These are phyloP conservation scores for Desmodus rotundus DNA, from an alignment of 2,113 vertebrate genomes.

Conservation along the genomic window DNA sequence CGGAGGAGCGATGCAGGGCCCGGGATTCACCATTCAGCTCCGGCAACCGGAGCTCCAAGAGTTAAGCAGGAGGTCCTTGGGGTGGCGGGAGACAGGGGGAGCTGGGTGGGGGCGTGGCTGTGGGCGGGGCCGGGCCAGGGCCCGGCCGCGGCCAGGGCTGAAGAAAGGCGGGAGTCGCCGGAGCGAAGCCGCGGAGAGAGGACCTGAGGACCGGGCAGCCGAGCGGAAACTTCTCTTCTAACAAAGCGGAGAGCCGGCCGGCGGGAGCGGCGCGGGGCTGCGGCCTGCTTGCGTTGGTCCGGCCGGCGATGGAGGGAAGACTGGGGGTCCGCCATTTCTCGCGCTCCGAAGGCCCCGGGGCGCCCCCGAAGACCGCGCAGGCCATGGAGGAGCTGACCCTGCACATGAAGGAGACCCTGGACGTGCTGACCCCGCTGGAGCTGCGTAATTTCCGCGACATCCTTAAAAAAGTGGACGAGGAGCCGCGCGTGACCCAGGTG, in stretches of 20 bases:
- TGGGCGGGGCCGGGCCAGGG: not conserved
- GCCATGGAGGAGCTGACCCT: not conserved
- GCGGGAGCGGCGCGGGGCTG: not conserved
- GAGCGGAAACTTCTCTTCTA: not conserved
- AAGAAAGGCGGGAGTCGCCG: too few relatives aligned
- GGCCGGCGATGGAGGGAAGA: not conserved
- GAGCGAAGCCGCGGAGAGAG: too few relatives aligned
- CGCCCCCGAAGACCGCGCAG: not conserved
- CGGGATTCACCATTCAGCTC: too few relatives aligned
- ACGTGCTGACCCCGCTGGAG: not conserved
- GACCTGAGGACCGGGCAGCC: not conserved
- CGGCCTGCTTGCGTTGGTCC: not conserved
- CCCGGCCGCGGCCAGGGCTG: not conserved
- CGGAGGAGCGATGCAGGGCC: not conserved
- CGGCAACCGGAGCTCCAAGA: not conserved
- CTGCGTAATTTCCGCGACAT: not conserved
- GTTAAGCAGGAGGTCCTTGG: not conserved
- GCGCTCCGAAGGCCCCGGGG: not conserved
- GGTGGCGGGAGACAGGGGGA: too few relatives aligned
- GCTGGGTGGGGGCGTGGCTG: not conserved
- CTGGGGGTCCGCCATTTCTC: not conserved
- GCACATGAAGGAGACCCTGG: not conserved
- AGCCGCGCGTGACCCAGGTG: not conserved
- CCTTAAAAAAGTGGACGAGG: not conserved
- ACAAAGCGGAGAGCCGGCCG: conserved; percentile 10